Percentiles rank a stretch among this genome's conserved stretches.
phyloP scores from a whole-genome alignment of 2,888 invertebrate species.

The Caenorhabditis uteleia region DNA sequence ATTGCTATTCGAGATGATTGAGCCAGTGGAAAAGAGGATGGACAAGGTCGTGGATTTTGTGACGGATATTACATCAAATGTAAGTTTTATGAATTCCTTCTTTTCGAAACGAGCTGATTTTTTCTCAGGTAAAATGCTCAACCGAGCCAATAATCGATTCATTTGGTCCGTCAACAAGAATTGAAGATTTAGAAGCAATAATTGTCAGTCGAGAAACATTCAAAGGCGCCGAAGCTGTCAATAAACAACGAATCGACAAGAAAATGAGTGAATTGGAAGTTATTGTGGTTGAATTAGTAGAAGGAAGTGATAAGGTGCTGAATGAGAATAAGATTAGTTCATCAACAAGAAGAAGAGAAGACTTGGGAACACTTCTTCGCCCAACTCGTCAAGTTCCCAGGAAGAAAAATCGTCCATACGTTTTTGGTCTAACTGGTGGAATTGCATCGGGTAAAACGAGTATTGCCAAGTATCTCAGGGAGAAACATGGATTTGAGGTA shows the following conservation, averaged over 20 bases:
- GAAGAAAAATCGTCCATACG: slow-evolving; percentile 77
- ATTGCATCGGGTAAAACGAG: slow-evolving; percentile 89
- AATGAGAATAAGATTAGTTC: slow-evolving; percentile 93
- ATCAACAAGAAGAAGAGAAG: slow-evolving; percentile 79
- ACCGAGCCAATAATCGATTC: slow-evolving; percentile 86
- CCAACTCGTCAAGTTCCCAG: slow-evolving; percentile 6
- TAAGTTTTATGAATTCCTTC: slow-evolving; percentile 10
- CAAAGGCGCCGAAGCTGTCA: slow-evolving; percentile 84
- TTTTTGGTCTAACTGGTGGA: slow-evolving; percentile 92
- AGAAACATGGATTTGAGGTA: slow-evolving; percentile 81
- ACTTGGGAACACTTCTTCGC: slow-evolving; percentile 34
- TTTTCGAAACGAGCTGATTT: no score
- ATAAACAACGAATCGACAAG: slow-evolving; percentile 77
- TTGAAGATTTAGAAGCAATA: slow-evolving; percentile 75
- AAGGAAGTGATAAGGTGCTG: slow-evolving; percentile 72
- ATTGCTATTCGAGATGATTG: slow-evolving; percentile 85
- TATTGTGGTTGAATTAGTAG: slow-evolving; percentile 79
- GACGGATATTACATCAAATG: slow-evolving; percentile 79
- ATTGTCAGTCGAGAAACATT: slow-evolving; percentile 90
- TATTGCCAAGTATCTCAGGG: slow-evolving; percentile 77
- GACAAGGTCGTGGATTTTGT: slow-evolving; percentile 80
- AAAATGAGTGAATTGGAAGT: slow-evolving; percentile 78
- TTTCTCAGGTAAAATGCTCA: slow-evolving; percentile 69
- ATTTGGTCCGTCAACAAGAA: slow-evolving; percentile 86
- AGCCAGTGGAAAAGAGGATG: slow-evolving; percentile 82